Evolutionary conservation across 2,888 invertebrate species (phyloP).

Genomic region (Tenthredo livida): DNA sequence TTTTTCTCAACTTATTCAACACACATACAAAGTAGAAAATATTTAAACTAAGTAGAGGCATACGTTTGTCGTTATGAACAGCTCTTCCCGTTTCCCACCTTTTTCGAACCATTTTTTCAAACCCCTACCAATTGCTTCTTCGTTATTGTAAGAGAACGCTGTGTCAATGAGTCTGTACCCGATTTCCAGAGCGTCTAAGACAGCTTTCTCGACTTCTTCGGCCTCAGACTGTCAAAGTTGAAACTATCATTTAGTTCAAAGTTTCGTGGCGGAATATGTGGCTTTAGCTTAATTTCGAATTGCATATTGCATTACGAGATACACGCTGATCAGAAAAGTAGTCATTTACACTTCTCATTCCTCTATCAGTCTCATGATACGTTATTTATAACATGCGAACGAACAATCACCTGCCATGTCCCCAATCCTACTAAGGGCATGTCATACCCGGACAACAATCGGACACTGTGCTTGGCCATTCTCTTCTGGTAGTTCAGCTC

Average conservation of each 20-base stretch:
- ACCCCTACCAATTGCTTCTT: constrained; percentile 86
- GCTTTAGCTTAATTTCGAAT: not conserved
- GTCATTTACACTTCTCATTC: not conserved
- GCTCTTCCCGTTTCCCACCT: constrained; percentile 84
- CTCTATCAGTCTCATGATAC: not conserved
- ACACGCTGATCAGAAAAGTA: not conserved
- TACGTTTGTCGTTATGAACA: constrained; percentile 91
- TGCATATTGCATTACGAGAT: not conserved
- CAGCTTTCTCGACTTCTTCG: constrained; percentile 83
- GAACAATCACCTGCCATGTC: constrained; percentile 83
- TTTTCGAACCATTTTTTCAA: constrained; percentile 84
- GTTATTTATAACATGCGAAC: not conserved
- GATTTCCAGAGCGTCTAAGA: constrained; percentile 83
- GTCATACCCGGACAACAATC: constrained; percentile 77
- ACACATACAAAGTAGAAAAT: not conserved
- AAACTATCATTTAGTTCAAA: not conserved
- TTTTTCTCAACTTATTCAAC: too few relatives aligned
- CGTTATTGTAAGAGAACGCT: constrained; percentile 89
- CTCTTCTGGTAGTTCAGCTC: not conserved
- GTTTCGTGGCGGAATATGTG: not conserved
- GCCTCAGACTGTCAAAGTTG: constrained; percentile 79
- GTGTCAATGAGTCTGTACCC: constrained; percentile 91
- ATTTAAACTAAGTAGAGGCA: not conserved
- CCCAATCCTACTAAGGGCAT: constrained; percentile 88
- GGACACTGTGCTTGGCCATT: constrained; percentile 65